Percentiles rank a stretch among this genome's conserved stretches.
Conservation (phyloP, 2,888 invertebrate genomes). For the Seladonia tumulorum region DNA sequence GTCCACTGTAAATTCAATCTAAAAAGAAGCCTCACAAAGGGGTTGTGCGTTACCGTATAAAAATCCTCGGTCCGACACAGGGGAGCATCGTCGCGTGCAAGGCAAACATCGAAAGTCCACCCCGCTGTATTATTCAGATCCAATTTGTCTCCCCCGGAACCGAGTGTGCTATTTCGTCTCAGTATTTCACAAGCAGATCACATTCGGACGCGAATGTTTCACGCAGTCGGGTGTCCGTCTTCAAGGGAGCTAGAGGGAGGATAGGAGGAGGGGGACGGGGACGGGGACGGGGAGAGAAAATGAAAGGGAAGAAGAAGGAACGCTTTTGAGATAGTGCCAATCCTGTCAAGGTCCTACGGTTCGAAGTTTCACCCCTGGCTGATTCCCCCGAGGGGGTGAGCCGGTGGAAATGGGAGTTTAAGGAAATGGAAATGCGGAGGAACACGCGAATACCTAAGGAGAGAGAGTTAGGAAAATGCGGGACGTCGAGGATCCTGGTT, state of each 20-base stretch:
- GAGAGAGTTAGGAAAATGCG: constrained; percentile 53
- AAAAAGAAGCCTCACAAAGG: neutral
- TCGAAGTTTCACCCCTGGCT: constrained; percentile 51
- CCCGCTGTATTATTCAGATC: neutral
- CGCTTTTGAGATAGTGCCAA: constrained; percentile 76
- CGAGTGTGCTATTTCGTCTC: neutral
- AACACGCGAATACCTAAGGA: constrained; percentile 38
- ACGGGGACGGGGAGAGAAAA: constrained; percentile 8
- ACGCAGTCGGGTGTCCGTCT: constrained; percentile 27
- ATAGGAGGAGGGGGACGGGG: too few species aligned
- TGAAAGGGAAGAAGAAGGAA: constrained; percentile 51
- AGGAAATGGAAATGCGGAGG: constrained; percentile 65
- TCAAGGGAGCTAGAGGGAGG: neutral
- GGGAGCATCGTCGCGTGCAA: neutral
- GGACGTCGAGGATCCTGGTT: constrained; percentile 9
- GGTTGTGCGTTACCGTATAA: neutral
- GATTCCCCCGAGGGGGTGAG: constrained; percentile 15
- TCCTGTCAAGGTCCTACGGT: constrained; percentile 53
- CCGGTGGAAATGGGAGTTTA: constrained; percentile 61
- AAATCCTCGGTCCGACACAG: neutral
- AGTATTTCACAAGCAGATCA: constrained; percentile 38
- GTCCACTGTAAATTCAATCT: too few species aligned
- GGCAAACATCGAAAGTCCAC: neutral
- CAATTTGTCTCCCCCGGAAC: neutral
- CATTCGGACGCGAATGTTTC: constrained; percentile 46